phyloP scores from a whole-genome alignment of 2,113 vertebrate genomes.

The Ascaphus truei region DNA sequence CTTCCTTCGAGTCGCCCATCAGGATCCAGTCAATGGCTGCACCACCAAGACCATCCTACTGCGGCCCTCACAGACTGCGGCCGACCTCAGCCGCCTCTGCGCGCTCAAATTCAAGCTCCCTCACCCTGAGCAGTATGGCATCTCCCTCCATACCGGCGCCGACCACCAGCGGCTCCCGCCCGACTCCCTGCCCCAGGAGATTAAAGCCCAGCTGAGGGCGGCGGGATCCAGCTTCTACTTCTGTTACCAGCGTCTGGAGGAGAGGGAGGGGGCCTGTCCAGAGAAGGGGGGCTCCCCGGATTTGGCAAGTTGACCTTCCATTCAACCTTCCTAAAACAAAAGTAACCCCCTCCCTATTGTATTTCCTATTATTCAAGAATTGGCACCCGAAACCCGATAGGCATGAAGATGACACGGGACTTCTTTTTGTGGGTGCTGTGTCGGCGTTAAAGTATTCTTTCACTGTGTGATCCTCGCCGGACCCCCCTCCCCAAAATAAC shows the following conservation, averaged over 20 bases:
- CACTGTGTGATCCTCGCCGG: too few species aligned
- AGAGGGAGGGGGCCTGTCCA: too few species aligned
- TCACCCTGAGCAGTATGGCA: constrained; percentile 37
- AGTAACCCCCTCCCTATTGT: too few species aligned
- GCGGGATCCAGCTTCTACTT: constrained; percentile 44
- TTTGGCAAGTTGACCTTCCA: too few species aligned
- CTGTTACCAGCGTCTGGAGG: constrained; percentile 41
- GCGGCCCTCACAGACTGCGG: constrained; percentile 37
- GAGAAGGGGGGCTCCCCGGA: too few species aligned
- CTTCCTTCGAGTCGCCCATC: constrained; percentile 52
- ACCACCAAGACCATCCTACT: constrained; percentile 55
- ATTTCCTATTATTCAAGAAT: too few species aligned
- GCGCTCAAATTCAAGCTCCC: constrained; percentile 53
- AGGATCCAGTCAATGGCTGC: constrained; percentile 51
- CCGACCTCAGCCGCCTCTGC: constrained; percentile 46
- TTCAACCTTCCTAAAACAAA: too few species aligned
- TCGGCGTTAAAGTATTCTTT: too few species aligned
- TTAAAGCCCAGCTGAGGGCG: constrained; percentile 13
- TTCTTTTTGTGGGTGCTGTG: too few species aligned
- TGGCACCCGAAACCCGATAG: too few species aligned
- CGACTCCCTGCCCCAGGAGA: constrained; percentile 26
- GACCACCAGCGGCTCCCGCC: constrained; percentile 38
- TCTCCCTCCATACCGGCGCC: constrained; percentile 47
- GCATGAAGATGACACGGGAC: too few species aligned
- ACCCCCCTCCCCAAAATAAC: too few species aligned